A percentile compares a stretch with the other conserved stretches of the same genome.
phyloP scores from a whole-genome alignment of 2,888 invertebrate species.

The Trachelus troglodyta region DNA sequence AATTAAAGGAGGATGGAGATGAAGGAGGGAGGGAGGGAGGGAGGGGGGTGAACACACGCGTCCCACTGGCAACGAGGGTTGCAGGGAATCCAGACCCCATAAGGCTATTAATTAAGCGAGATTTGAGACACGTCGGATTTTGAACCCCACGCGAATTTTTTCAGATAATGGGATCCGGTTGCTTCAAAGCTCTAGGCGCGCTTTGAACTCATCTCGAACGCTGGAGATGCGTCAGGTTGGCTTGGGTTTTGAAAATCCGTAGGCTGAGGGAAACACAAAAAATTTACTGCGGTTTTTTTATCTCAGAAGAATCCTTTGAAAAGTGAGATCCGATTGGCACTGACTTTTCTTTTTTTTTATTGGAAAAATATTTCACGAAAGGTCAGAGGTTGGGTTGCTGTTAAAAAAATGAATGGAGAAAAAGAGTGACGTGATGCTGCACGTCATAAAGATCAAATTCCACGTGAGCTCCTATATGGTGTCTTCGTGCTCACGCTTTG shows the following conservation, averaged over 20 bases:
- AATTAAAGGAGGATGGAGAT: neutral
- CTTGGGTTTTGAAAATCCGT: too few relatives aligned
- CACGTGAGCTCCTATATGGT: neutral
- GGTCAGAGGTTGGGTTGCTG: too few relatives aligned
- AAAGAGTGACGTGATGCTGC: too few relatives aligned
- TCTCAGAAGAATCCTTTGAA: too few relatives aligned
- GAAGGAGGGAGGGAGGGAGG: neutral
- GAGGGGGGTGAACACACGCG: neutral
- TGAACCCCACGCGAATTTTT: conserved; percentile 32
- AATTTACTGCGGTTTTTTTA: too few relatives aligned
- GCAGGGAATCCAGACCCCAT: conserved; percentile 28
- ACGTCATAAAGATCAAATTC: conserved; percentile 1
- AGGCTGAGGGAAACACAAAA: too few relatives aligned
- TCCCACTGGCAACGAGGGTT: neutral
- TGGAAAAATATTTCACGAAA: too few relatives aligned
- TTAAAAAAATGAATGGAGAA: too few relatives aligned
- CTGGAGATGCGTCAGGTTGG: too few relatives aligned
- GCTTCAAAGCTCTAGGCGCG: conserved; percentile 23
- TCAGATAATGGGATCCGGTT: conserved; percentile 25
- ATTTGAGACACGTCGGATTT: conserved; percentile 59
- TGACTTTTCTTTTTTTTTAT: too few relatives aligned
- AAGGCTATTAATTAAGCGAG: conserved; percentile 63
- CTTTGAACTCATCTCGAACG: conserved; percentile 10
- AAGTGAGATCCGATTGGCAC: too few relatives aligned
- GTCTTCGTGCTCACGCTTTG: conserved; percentile 32